phyloP scores from a whole-genome alignment of 64 coral and sea anemone genomes.

The Actinia tenebrosa region DNA sequence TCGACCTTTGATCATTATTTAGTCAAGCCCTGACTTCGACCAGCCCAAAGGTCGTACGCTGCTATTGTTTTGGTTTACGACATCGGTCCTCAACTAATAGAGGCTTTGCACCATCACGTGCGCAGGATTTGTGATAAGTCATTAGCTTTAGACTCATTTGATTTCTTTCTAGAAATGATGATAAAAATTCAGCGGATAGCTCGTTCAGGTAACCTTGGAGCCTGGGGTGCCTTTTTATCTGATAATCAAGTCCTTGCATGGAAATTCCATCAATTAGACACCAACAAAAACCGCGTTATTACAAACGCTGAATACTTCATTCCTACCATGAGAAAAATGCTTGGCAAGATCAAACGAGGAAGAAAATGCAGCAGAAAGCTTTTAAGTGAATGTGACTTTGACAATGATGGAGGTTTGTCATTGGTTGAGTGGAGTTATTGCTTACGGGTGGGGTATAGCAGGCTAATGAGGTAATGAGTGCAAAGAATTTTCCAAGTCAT shows the following conservation, averaged over 20 bases:
- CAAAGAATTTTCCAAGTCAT: neutral
- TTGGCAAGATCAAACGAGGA: slow-evolving; percentile 80
- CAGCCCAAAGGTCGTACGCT: no score
- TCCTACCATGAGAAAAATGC: slow-evolving; percentile 63
- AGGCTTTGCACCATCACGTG: neutral
- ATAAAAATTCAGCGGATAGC: slow-evolving; percentile 54
- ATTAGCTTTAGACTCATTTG: no score
- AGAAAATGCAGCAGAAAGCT: slow-evolving; percentile 91
- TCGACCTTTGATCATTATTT: no score
- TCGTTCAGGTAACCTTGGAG: slow-evolving; percentile 48
- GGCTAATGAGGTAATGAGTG: neutral
- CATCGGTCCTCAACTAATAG: neutral
- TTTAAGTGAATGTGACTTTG: slow-evolving; percentile 69
- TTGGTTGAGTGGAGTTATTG: slow-evolving; percentile 75
- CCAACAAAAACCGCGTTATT: slow-evolving; percentile 63
- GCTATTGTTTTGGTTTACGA: no score
- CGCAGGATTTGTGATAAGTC: no score
- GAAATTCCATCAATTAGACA: slow-evolving; percentile 86
- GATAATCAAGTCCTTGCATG: slow-evolving; percentile 74
- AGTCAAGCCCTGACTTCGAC: no score
- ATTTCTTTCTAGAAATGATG: slow-evolving; percentile 6
- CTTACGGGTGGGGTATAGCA: slow-evolving; percentile 1
- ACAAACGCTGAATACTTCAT: slow-evolving; percentile 60
- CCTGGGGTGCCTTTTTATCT: slow-evolving; percentile 49
- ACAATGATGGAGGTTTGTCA: slow-evolving; percentile 67